Evolutionary conservation across 2,113 vertebrate genomes (phyloP).

Genomic region (Megaceryle torquata): DNA sequence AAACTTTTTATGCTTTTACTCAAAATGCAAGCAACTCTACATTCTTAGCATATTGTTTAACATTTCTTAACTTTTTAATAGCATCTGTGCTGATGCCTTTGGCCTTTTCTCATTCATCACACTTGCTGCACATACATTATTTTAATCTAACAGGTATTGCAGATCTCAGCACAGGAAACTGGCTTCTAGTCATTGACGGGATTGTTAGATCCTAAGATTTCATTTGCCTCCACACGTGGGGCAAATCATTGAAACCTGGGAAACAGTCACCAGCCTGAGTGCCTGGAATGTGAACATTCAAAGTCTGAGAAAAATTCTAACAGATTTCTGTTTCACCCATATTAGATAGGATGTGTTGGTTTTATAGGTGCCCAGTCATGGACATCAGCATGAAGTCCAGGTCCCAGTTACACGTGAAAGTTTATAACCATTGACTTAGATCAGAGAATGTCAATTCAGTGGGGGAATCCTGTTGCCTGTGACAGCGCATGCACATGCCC

Average conservation of each 20-base stretch:
- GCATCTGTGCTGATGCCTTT: not conserved
- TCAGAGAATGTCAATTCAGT: not conserved
- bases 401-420: not conserved
- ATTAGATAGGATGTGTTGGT: not conserved
- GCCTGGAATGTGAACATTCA: not conserved
- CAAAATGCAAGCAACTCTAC: not conserved
- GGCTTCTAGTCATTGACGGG: not conserved
- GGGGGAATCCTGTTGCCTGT: not conserved
- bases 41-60: not conserved
- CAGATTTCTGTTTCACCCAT: not conserved
- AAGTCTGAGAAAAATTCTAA: not conserved
- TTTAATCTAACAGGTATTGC: not conserved
- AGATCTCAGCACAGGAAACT: not conserved
- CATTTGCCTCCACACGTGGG: not conserved
- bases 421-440: not conserved
- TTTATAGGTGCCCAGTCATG: not conserved
- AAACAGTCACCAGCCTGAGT: not conserved
- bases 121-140: not conserved
- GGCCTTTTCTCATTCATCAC: not conserved
- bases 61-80: not conserved
- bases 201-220: not conserved
- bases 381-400: not conserved
- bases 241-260: not conserved
- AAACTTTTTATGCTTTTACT: not conserved
- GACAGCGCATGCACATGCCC: not conserved